phyloP scores from a whole-genome alignment of 2,113 vertebrate genomes.

The Progne subis region DNA sequence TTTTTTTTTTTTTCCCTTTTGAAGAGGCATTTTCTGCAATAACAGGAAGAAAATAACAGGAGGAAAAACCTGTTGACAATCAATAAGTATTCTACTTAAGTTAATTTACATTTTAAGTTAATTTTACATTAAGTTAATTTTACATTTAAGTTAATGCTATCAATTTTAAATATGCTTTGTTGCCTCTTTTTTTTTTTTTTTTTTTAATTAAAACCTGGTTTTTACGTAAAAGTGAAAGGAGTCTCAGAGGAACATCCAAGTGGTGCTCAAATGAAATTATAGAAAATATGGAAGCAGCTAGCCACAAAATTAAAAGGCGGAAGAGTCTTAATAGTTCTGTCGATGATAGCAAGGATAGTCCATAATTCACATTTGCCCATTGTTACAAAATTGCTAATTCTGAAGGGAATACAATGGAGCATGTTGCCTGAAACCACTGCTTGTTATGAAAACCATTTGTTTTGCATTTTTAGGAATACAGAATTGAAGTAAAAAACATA shows the following conservation, averaged over 20 bases:
- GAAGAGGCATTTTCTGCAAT: not conserved
- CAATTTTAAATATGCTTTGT: not conserved
- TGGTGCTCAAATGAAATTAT: not conserved
- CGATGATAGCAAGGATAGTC: accelerated
- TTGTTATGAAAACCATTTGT: not conserved
- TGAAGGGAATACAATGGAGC: not conserved
- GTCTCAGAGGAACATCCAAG: not conserved
- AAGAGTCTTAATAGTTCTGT: not conserved
- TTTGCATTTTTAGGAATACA: not conserved
- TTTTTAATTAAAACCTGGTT: not conserved
- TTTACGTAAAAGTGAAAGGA: not conserved
- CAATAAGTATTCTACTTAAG: not conserved
- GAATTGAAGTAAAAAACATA: not conserved
- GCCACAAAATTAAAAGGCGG: not conserved
- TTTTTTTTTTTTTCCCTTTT: not conserved
- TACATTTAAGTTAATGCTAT: not conserved
- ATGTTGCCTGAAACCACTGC: not conserved
- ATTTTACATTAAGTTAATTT: too few relatives aligned
- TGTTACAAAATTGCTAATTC: not conserved
- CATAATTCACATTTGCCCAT: not conserved
- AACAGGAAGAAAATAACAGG: not conserved
- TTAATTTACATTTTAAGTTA: too few relatives aligned
- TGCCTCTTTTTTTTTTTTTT: not conserved
- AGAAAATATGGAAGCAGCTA: not conserved
- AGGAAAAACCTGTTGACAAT: not conserved